Evolutionary conservation across 2,888 invertebrate genomes (phyloP), one percentile per base, ranked within the genome.

Genomic region (Aphrophora alni): DNA sequence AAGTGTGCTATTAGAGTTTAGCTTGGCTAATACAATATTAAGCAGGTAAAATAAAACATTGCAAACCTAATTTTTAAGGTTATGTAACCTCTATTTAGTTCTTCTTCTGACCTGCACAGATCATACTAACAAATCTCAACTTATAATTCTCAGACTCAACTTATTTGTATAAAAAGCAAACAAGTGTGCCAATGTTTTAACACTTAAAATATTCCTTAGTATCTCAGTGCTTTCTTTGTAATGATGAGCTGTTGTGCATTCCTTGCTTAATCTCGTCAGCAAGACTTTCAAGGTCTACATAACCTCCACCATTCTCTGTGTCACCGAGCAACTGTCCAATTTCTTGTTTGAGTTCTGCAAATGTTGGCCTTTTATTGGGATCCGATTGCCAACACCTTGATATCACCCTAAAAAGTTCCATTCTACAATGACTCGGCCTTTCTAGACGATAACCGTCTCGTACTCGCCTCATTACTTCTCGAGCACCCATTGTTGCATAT

Each of bases 401-500:
- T 89, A 93, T 92, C 82, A 93, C 88, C 84, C 91, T 90, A 86
- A 92, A 93, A 85, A 93, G 89, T 86, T 93, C 92, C 81, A 93
- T 93, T 84, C 93, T 92, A 88, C 95, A 95, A 88, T 95, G 95
- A 80, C 93, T 91, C 0, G 96, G 96, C 77, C 95, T 90, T 86
- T 95, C 94, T 80, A 95, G 91, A 0, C 95, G 90, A 87, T 94
- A 92, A 27, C 95, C 96, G 85, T 93, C 93, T 26, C 95, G 92
- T 74, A 96, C 95, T 51, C 93, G 92, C 10, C 94, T 91, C 87
- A 95, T 92, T n/a, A 96, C 95, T 87, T 95, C 95, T 12, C 95
- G 92, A 0, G 95, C 95, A 0, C 94, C 93, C 91, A 96, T 93
- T 81, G 94, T 93, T n/a, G 95, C 94, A 88, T 96, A 96, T 3